These are phyloP conservation scores for Liparis tanakae DNA, from an alignment of 2,797 vertebrate genomes.

Conservation along the genomic window DNA sequence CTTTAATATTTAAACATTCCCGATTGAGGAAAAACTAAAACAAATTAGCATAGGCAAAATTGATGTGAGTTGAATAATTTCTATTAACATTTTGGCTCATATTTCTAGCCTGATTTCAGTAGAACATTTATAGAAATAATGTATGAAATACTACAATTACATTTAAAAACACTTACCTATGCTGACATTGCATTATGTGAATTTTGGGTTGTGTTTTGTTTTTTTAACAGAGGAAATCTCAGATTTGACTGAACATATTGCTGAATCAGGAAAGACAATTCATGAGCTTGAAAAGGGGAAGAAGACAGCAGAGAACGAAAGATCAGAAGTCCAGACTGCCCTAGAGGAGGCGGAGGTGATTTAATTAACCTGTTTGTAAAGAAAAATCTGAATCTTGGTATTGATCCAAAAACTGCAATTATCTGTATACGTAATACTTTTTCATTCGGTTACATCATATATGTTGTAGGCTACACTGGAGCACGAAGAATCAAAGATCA, in stretches of 20 bases:
- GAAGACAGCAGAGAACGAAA: constrained; percentile 86
- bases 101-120: not conserved
- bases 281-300: constrained; percentile 90
- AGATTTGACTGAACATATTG: constrained; percentile 88
- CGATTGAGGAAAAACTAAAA: not conserved
- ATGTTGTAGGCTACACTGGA: constrained; percentile 86
- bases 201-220: not conserved
- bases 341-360: constrained; percentile 90
- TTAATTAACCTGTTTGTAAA: not conserved
- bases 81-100: not conserved
- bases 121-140: not conserved
- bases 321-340: constrained; percentile 84
- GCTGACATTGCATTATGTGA: not conserved
- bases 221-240: constrained; percentile 86
- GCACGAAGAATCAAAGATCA: constrained; percentile 90
- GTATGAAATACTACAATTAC: not conserved
- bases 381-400: not conserved
- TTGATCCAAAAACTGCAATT: not conserved
- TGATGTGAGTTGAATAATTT: not conserved
- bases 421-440: not conserved
- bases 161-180: not conserved
- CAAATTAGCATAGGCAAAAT: not conserved
- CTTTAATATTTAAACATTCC: not conserved
- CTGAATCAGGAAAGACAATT: constrained; percentile 85
- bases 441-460: not conserved